Base-by-base conservation (phyloP, 2,797 vertebrate genomes). In the Pipistrellus pipistrellus region DNA sequence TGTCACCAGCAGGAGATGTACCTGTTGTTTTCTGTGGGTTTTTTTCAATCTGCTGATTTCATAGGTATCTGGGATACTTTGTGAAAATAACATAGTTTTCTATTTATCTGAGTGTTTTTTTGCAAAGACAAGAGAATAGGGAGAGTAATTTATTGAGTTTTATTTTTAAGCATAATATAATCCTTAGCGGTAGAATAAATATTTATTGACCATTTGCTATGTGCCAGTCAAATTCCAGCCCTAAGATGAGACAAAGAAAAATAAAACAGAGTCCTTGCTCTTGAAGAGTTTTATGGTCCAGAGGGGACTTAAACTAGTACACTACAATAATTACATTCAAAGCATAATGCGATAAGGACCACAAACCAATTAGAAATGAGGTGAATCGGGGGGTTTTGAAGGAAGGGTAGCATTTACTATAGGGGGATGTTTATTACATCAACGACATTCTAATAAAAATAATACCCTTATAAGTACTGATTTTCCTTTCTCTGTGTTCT, bases 161-260 rank as follows among this genome's bases (percentile, higher is more conserved):
- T 85, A 72, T 83, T 95, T 94, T 93, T 73, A 85, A 95, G 30
- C 30, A 38, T 46, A 82, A 48, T 4, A 17, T 68, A 35, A 88
- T 64, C 44, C 77, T 91, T 76, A 55, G 14, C 46, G 44, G 38
- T 18, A 62, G 13, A 64, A 30, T 53, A 78, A 94, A 69, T n/a
- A 72, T 66, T 76, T 68, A 44, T 53, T 66, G 48, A 68, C 44
- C 25, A 11, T 46, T 51, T 59, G 77, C 48, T 78, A 3, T 15
- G 21, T 85, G 62, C 48, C 68, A 87, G 84, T 30, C 27, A 91
- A 51, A 64, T 80, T 15, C 23, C 72, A 77, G 53, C 35, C 23
- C 62, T 69, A 38, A 76, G n/a, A 25, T 41, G 55, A 88, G 32
- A 83, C 32, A 86, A 69, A 78, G 32, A 15, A 78, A 85, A 78